Base-by-base conservation (phyloP, 2,797 vertebrate genomes). In the Picus viridis region DNA sequence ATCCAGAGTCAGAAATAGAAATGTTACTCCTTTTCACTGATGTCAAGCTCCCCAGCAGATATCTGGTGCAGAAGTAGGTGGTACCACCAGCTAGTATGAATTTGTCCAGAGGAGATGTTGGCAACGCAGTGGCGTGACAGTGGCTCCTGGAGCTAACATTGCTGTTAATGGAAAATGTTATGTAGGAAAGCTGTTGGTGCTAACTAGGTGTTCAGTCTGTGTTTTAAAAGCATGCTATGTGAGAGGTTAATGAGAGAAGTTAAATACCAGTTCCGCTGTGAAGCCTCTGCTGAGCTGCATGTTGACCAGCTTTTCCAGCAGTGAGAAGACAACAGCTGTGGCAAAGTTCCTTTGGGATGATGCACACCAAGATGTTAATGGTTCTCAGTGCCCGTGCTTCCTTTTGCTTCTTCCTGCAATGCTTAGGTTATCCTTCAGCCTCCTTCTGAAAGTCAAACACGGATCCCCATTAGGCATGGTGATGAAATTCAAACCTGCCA, bases 171-270 rank as follows among this genome's bases (percentile, higher is more conserved):
- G 23, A 16, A 34, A 29, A 5, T 1, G 0, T 43, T 15, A 19
- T 8, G 20, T 54, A 39, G 68, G 67, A 53, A 67, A 82, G 13
- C n/a, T 65, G 1, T 43, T 82, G 53, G 19, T 4, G 3, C 19
- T 24, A 64, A 22, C 27, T 51, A 14, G 43, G n/a, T 53, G 32
- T 54, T 77, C 67, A 26, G 5, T 53, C 15, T 3, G 27, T 19
- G 9, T 23, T 57, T 61, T 57, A 53, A 74, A 74, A 53, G 32
- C 0, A 0, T 16, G 18, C 30, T 32, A 12, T 57, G 30, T 12
- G 5, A 0, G 0, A 56, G 12, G 64, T 61, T 39, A 34, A 26
- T 2, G 2, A 0, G 1, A 47, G 45, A 15, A 3, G 27, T 69
- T 77, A 51, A 85, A 61, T 56, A 26, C 16, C n/a, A 57, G 22